These are phyloP conservation scores for Drosophila sp. DNA, from an alignment of 1,140 invertebrate species.

Conservation along the genomic window DNA sequence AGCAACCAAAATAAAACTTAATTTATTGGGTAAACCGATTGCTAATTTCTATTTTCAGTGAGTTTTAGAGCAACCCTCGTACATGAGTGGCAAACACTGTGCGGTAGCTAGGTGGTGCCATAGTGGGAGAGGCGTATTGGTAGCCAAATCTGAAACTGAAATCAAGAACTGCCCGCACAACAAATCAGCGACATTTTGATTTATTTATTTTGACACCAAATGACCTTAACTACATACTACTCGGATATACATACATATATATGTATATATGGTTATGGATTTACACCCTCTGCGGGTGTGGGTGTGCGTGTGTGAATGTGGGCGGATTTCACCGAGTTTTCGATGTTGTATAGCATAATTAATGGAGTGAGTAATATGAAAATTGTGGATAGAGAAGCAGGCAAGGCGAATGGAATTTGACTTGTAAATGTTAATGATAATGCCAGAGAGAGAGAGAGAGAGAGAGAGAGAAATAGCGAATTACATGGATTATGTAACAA, in stretches of 20 bases:
- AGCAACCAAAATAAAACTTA: too few relatives aligned
- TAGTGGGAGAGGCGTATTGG: constrained; percentile 6
- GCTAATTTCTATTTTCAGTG: too few relatives aligned
- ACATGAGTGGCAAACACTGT: neutral
- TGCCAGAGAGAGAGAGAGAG: too few relatives aligned
- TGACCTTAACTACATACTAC: constrained; percentile 41
- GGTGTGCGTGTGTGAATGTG: neutral
- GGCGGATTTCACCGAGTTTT: constrained; percentile 3
- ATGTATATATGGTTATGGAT: neutral
- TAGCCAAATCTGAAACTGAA: constrained; percentile 25
- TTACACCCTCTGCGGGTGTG: neutral
- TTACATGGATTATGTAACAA: too few relatives aligned
- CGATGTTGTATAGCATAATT: neutral
- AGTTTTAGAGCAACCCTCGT: neutral
- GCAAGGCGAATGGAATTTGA: too few relatives aligned
- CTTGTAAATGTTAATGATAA: too few relatives aligned
- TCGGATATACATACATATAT: neutral
- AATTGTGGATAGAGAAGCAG: neutral
- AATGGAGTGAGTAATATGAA: constrained; percentile 10
- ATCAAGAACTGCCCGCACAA: constrained; percentile 24
- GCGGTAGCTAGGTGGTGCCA: constrained; percentile 8
- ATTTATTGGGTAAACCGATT: too few relatives aligned
- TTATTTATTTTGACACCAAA: constrained; percentile 69
- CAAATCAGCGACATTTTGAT: constrained; percentile 72
- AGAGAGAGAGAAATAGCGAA: too few relatives aligned